A percentile compares a stretch with the other conserved stretches of the same genome.
Conservation (phyloP, 1,140 invertebrate species). For the Ectropis grisescens region DNA sequence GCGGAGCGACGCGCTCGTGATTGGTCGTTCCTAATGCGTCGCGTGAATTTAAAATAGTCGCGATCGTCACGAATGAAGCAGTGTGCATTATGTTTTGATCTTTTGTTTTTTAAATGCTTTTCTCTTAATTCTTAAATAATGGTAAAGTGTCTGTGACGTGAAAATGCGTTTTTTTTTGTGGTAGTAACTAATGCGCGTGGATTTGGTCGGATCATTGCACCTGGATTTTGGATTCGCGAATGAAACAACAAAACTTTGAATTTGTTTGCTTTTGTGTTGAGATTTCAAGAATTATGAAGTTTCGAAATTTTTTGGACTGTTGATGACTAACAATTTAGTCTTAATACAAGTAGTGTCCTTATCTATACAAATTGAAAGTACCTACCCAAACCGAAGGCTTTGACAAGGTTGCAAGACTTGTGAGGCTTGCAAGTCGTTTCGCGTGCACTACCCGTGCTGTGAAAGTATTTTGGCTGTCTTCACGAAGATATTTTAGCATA, state of each 20-base stretch:
- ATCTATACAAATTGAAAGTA: constrained; percentile 17
- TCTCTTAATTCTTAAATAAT: constrained; percentile 12
- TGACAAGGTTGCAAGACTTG: constrained; percentile 26
- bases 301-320: no score
- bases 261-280: no score
- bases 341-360: no score
- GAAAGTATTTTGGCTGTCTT: constrained; percentile 61
- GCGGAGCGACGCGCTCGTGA: constrained; percentile 50
- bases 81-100: no score
- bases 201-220: no score
- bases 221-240: no score
- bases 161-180: constrained; percentile 21
- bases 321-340: no score
- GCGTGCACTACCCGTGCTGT: constrained; percentile 47
- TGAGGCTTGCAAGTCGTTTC: constrained; percentile 38
- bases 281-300: no score
- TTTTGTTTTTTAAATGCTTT: no score
- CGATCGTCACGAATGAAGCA: constrained; percentile 14
- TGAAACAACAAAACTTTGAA: no score
- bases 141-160: constrained; percentile 31
- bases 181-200: no score
- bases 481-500: constrained; percentile 58
- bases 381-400: constrained; percentile 21
- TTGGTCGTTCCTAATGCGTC: constrained; percentile 27
- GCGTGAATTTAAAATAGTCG: constrained; percentile 43